Percentiles rank a stretch among this genome's conserved stretches.
phyloP scores from a whole-genome alignment of 2,888 invertebrate genomes.

The Chrysolina oricalcia region DNA sequence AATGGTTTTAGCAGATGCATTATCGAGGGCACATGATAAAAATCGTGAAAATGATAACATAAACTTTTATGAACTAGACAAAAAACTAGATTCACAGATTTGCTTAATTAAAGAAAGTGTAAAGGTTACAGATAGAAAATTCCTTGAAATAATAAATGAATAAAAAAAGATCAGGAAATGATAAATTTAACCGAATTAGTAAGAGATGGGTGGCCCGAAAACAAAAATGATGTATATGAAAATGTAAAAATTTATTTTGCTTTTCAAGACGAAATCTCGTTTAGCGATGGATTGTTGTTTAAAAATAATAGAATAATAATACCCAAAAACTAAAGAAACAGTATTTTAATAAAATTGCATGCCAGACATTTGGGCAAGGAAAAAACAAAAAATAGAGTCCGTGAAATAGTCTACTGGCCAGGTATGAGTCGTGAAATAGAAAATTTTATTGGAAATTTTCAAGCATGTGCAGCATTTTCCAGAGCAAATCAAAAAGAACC shows the following conservation, averaged over 20 bases:
- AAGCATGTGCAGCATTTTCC: too few species aligned
- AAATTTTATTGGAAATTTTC: too few species aligned
- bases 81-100: neutral
- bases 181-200: conserved; percentile 7
- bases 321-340: conserved; percentile 1
- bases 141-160: conserved; percentile 9
- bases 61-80: conserved; percentile 1
- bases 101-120: conserved; percentile 8
- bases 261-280: conserved; percentile 1
- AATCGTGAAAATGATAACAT: neutral
- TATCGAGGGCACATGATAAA: too few species aligned
- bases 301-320: conserved; percentile 15
- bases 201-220: conserved; percentile 5
- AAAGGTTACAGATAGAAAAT: too few species aligned
- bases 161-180: conserved; percentile 17
- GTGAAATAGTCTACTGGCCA: too few species aligned
- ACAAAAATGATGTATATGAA: neutral
- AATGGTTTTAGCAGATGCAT: neutral
- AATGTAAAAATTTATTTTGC: neutral
- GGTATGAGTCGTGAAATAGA: too few species aligned
- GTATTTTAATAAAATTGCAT: too few species aligned
- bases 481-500: too few species aligned
- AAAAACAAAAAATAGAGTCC: too few species aligned
- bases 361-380: too few species aligned
- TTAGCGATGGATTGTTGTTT: neutral